Conservation (phyloP, 2,113 vertebrate species). For the Brevimyrus niger region DNA sequence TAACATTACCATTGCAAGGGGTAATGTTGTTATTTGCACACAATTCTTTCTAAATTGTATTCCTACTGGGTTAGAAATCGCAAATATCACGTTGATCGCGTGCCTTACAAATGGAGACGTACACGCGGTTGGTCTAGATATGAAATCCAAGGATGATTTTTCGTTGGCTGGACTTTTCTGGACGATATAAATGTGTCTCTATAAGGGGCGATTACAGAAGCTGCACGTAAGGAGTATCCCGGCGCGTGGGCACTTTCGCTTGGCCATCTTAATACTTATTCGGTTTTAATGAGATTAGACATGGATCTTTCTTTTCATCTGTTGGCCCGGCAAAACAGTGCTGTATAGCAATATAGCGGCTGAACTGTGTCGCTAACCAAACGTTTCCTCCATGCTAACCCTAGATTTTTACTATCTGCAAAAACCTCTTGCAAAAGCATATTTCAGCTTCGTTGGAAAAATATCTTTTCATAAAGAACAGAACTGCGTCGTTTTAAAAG, state of each 20-base stretch:
- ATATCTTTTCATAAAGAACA: not conserved
- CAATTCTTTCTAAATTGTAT: not conserved
- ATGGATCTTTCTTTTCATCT: not conserved
- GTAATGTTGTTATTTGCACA: not conserved
- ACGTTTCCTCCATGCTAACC: not conserved
- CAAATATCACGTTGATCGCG: slow-evolving; percentile 59
- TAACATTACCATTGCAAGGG: slow-evolving; percentile 24
- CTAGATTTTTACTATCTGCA: not conserved
- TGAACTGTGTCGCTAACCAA: not conserved
- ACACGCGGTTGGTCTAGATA: slow-evolving; percentile 42
- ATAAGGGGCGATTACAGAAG: slow-evolving; percentile 19
- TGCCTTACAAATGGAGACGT: slow-evolving; percentile 83
- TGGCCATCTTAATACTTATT: not conserved
- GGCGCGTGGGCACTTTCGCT: not conserved
- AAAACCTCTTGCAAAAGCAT: not conserved
- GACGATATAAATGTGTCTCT: slow-evolving; percentile 27
- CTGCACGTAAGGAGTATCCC: not conserved
- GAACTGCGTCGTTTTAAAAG: not conserved
- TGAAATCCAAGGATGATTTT: slow-evolving; percentile 47
- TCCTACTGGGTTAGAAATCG: slow-evolving; percentile 23
- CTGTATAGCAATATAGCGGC: not conserved
- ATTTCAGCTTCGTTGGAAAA: not conserved
- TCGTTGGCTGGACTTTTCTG: slow-evolving; percentile 22
- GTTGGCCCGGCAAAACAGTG: not conserved
- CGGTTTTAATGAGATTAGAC: not conserved